These are phyloP conservation scores for Fissipunctia ypsillon DNA, from an alignment of 2,888 invertebrate species.

Conservation along the genomic window DNA sequence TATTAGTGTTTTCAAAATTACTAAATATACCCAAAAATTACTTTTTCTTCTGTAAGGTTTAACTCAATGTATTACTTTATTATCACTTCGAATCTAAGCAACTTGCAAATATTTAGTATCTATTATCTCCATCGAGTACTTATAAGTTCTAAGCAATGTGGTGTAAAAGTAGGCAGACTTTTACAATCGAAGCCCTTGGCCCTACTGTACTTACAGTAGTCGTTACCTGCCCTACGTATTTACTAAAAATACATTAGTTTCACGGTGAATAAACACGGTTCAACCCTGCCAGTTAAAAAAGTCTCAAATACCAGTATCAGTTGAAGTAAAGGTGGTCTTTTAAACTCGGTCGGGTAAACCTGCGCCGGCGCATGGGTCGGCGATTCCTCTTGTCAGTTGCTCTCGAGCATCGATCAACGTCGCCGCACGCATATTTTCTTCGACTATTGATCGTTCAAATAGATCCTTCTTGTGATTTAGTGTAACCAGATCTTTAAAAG, in stretches of 20 bases:
- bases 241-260: slow-evolving; percentile 88
- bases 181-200: slow-evolving; percentile 82
- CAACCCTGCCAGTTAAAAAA: slow-evolving; percentile 65
- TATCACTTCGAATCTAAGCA: background rate
- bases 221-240: slow-evolving; percentile 86
- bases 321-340: slow-evolving; percentile 56
- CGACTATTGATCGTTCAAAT: slow-evolving; percentile 79
- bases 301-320: background rate
- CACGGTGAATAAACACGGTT: slow-evolving; percentile 86
- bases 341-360: slow-evolving; percentile 75
- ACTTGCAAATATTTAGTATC: slow-evolving; percentile 11
- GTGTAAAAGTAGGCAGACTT: slow-evolving; percentile 61
- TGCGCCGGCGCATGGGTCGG: slow-evolving; percentile 85
- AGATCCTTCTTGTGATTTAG: slow-evolving; percentile 77
- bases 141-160: slow-evolving; percentile 35
- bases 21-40: background rate
- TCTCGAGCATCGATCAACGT: slow-evolving; percentile 84
- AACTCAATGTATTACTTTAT: background rate
- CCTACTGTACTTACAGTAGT: slow-evolving; percentile 81
- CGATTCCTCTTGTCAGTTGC: slow-evolving; percentile 86
- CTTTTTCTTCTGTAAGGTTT: background rate
- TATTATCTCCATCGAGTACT: slow-evolving; percentile 32
- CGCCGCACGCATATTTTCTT: slow-evolving; percentile 68
- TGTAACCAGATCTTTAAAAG: slow-evolving; percentile 59
- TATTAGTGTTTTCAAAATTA: background rate